These are phyloP conservation scores for Dryobotodes eremita DNA, from an alignment of 2,888 invertebrate genomes.

Conservation along the genomic window DNA sequence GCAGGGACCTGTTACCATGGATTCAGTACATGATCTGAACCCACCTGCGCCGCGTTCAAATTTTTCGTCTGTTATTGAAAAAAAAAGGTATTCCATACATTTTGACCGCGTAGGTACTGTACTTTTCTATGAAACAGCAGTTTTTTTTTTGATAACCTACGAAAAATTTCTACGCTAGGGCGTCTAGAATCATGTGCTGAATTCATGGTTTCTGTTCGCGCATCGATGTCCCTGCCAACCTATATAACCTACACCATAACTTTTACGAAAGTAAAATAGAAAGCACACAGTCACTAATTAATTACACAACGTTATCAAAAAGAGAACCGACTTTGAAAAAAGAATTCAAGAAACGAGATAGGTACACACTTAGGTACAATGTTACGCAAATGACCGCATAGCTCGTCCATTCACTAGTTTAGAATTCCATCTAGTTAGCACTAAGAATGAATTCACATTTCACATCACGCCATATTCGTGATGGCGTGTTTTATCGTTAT, in stretches of 20 bases:
- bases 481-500: too few species aligned
- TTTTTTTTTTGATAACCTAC: too few species aligned
- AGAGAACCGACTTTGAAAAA: background rate
- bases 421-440: constrained; percentile 21
- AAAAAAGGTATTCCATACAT: background rate
- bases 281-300: constrained; percentile 7
- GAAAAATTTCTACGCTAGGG: too few species aligned
- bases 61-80: background rate
- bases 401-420: constrained; percentile 24
- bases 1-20: background rate
- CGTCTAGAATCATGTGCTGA: too few species aligned
- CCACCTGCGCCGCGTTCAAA: too few species aligned
- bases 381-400: constrained; percentile 29
- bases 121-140: background rate
- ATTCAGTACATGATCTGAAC: background rate
- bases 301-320: background rate
- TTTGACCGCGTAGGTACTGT: background rate
- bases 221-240: too few species aligned
- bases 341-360: background rate
- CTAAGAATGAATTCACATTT: constrained; percentile 18
- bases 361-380: background rate
- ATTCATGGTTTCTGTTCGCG: too few species aligned
- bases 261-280: background rate
- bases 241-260: background rate
- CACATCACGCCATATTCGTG: constrained; percentile 6